Conservation (phyloP, 2,113 vertebrate genomes). For the Indicator indicator region DNA sequence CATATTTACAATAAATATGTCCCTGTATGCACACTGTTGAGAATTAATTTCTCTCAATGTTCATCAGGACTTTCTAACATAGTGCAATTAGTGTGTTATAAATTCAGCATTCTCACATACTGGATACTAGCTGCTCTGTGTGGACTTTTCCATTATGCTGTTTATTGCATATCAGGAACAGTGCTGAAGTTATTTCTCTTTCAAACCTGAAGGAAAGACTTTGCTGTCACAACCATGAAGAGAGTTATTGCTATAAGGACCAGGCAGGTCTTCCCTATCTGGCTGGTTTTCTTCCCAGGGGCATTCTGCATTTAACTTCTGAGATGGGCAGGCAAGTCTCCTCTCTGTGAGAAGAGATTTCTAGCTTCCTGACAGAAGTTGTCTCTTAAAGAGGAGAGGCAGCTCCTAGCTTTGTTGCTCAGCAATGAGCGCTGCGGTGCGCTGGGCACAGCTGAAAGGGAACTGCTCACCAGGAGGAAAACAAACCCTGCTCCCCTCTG, state of each 20-base stretch:
- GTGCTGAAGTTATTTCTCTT: not conserved
- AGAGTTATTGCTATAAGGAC: not conserved
- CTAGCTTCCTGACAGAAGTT: not conserved
- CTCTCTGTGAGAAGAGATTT: too few species aligned
- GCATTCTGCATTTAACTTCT: not conserved
- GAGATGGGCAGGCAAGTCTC: not conserved
- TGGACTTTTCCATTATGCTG: not conserved
- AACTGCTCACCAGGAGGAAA: not conserved
- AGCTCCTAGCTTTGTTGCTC: rapidly evolving
- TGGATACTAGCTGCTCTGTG: not conserved
- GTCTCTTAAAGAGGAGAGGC: not conserved
- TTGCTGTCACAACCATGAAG: not conserved
- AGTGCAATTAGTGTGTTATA: not conserved
- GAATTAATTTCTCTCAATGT: rapidly evolving
- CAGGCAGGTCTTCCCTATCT: not conserved
- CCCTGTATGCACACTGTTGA: not conserved
- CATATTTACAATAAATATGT: not conserved
- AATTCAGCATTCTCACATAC: not conserved
- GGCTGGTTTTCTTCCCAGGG: not conserved
- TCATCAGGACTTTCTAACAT: not conserved
- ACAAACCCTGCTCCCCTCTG: not conserved
- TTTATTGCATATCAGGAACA: not conserved
- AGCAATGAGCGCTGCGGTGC: not conserved
- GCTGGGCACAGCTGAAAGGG: rapidly evolving
- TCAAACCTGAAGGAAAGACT: not conserved